A percentile compares a stretch with the other conserved stretches of the same genome.
These are phyloP conservation scores for Luidia sarsii DNA, from an alignment of 53 echinoderm and acorn worm species.

Conservation along the genomic window DNA sequence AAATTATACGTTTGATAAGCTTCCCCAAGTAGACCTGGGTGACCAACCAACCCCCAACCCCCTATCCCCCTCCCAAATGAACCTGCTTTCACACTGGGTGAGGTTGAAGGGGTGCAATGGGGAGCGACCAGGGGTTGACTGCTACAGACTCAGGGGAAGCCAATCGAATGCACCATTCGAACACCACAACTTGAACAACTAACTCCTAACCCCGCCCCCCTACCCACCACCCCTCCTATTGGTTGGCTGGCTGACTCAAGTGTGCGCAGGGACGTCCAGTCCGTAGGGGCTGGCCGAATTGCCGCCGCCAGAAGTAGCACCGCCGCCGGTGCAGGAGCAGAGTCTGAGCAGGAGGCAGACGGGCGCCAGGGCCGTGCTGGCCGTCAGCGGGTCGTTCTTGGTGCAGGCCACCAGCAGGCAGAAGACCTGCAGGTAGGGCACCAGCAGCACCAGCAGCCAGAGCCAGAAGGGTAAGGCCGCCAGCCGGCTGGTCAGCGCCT, in stretches of 20 bases:
- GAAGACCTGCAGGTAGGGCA: conserved; percentile 96
- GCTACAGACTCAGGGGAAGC: too few species aligned
- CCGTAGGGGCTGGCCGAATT: conserved; percentile 8
- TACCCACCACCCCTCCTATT: too few species aligned
- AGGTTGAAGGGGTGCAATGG: too few species aligned
- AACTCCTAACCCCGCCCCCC: too few species aligned
- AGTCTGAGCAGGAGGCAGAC: conserved; percentile 41
- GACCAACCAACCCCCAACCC: too few species aligned
- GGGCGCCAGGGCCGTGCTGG: conserved; percentile 48
- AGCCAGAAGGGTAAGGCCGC: conserved; percentile 91
- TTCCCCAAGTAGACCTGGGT: too few species aligned
- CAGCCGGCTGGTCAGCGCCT: conserved; percentile 66
- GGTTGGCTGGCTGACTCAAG: background rate
- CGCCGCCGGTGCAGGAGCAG: conserved; percentile 6
- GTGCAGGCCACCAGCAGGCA: conserved; percentile 94
- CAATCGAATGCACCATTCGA: too few species aligned
- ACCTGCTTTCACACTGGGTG: too few species aligned
- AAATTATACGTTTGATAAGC: too few species aligned
- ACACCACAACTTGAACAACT: too few species aligned
- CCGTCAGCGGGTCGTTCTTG: conserved; percentile 83
- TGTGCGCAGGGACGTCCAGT: conserved; percentile 41
- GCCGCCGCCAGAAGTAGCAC: background rate
- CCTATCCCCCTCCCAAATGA: too few species aligned
- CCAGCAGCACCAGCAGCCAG: conserved; percentile 73
- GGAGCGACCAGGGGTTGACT: too few species aligned